Evolutionary conservation across 2,797 vertebrate genomes (phyloP), one percentile per base, ranked within the genome.

Genomic region (Centropyge bicolor): DNA sequence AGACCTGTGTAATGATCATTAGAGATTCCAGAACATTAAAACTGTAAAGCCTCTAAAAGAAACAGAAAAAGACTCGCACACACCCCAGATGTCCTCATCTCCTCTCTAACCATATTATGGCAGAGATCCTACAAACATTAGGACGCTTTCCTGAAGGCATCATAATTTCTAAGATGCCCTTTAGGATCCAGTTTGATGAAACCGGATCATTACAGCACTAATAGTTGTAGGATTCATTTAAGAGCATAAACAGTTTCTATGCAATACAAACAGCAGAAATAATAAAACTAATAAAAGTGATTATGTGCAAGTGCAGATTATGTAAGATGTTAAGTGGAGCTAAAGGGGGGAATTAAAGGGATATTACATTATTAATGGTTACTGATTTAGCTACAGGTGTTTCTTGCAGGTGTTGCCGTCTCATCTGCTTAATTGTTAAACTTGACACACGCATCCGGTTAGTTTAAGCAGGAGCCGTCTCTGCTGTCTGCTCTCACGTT

Each of bases 1-100:
- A 78, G 54, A 80, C 45, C 56, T 57, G 38, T 35, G 49, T 65
- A 40, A 74, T 76, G 61, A 80, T 80, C 43, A 55, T 73, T 66
- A 41, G 51, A 49, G 60, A 74, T 68, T 41, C 62, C 35, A 61
- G 49, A 65, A 70, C 75, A 81, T 51, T 73, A 27, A 81, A 69
- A 69, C 11, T 62, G 40, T 49, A 54, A 72, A 78, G 35, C 59
- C 45, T 66, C 36, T 19, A 22, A 61, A 67, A 56, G 45, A 71
- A 57, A 66, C 4, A 31, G 8, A 56, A 22, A 38, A 11, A 40
- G 1, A 13, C 38, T 57, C 48, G 20, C 54, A 72, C 51, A 31
- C 17, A 49, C 71, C 61, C 31, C 77, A 79, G 64, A 76, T 86
- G 81, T 70, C 51, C 49, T 57, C 8, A 40, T 63, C 61, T 12